Conservation (phyloP, 2,113 vertebrate species). For the Tinamus guttatus region DNA sequence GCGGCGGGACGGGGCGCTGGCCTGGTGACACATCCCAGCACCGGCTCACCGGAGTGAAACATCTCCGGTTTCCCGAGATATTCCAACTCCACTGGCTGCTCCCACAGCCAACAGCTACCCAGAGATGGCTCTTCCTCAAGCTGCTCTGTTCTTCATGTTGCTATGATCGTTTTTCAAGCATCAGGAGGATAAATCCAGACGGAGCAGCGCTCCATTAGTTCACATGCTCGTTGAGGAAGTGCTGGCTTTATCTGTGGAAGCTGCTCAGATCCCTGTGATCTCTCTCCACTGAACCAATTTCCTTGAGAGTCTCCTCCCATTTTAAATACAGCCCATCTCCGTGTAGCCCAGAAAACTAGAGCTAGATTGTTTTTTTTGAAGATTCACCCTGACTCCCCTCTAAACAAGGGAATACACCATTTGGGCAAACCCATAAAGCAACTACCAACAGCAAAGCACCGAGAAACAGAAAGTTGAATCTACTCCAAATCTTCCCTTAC, state of each 20-base stretch:
- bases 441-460: neutral
- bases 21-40: neutral
- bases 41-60: neutral
- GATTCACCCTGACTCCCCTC: neutral
- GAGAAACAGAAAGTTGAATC: neutral
- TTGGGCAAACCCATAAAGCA: neutral
- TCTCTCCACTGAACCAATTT: neutral
- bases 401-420: fast-evolving
- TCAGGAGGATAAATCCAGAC: neutral
- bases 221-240: neutral
- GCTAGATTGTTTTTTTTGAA: neutral
- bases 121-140: neutral
- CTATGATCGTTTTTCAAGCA: neutral
- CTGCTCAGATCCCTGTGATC: neutral
- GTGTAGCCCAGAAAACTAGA: neutral
- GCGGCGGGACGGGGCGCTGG: neutral
- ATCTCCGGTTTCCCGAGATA: neutral
- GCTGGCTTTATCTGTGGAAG: neutral
- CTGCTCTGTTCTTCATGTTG: neutral
- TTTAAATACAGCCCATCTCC: neutral
- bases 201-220: neutral
- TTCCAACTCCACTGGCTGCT: neutral
- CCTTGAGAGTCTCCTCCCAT: neutral
- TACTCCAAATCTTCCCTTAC: conserved; percentile 74
- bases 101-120: neutral